These are phyloP conservation scores for Marmota monax DNA, from an alignment of 2,113 vertebrate genomes.

Conservation along the genomic window DNA sequence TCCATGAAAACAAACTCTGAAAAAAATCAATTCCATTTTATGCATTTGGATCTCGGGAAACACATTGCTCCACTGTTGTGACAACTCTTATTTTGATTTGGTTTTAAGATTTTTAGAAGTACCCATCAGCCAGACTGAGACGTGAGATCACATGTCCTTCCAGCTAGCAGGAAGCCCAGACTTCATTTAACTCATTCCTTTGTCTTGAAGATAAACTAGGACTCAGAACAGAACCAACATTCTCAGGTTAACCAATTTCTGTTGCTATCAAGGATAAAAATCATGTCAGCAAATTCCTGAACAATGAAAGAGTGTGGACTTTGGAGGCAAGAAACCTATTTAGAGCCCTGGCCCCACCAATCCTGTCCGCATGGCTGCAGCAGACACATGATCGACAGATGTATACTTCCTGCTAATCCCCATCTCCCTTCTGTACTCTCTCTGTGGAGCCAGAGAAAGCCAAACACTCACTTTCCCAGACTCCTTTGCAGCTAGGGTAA, in stretches of 20 bases:
- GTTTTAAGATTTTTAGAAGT: conserved; percentile 57
- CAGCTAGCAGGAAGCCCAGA: background rate
- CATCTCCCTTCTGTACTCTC: background rate
- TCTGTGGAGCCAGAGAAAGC: background rate
- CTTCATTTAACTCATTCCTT: background rate
- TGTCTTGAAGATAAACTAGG: background rate
- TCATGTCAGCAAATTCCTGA: background rate
- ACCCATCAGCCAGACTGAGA: background rate
- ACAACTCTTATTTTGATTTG: conserved; percentile 49
- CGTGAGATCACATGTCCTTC: background rate
- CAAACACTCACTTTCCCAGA: conserved; percentile 13
- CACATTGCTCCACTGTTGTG: background rate
- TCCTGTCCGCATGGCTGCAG: background rate
- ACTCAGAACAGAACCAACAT: background rate
- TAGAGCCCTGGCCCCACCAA: background rate
- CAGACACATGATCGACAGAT: background rate
- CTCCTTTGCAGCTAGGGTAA: background rate
- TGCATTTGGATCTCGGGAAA: conserved; percentile 51
- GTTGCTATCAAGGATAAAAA: background rate
- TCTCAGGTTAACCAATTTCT: background rate
- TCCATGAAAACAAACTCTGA: conserved; percentile 60
- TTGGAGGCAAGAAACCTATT: background rate
- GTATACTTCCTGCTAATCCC: background rate
- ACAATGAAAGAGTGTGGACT: background rate
- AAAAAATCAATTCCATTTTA: conserved; percentile 67